Evolutionary conservation across 2,113 vertebrate genomes (phyloP).

Genomic region (Notarius quadriscutis): DNA sequence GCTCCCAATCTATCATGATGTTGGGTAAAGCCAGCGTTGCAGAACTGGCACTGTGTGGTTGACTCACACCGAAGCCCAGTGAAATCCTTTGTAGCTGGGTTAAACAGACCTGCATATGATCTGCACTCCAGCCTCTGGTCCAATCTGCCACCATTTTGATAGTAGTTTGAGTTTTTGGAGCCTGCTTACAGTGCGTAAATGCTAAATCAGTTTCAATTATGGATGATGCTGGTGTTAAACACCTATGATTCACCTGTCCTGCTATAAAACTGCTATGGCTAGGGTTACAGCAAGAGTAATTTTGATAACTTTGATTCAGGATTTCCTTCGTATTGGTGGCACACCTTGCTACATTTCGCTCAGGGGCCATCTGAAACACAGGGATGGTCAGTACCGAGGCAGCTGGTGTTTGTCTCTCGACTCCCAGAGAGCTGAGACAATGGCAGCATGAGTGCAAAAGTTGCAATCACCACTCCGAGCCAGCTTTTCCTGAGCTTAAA

Average conservation of each 20-base stretch:
- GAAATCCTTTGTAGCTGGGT: not conserved
- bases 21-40: not conserved
- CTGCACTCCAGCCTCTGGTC: not conserved
- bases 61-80: not conserved
- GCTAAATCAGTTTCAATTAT: not conserved
- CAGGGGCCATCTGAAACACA: not conserved
- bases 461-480: not conserved
- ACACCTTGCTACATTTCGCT: not conserved
- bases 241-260: not conserved
- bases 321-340: not conserved
- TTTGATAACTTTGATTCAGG: not conserved
- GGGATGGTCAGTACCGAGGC: not conserved
- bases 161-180: not conserved
- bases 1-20: not conserved
- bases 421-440: not conserved
- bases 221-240: not conserved
- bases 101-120: not conserved
- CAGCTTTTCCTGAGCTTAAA: not conserved
- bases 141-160: not conserved
- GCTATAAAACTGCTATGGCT: not conserved
- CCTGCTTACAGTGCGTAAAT: not conserved
- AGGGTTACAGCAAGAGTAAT: not conserved
- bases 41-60: too few relatives aligned
- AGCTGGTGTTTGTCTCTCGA: not conserved
- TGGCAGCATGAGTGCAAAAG: not conserved